phyloP scores from a whole-genome alignment of 2,888 invertebrate species.

The Thumatha senex region DNA sequence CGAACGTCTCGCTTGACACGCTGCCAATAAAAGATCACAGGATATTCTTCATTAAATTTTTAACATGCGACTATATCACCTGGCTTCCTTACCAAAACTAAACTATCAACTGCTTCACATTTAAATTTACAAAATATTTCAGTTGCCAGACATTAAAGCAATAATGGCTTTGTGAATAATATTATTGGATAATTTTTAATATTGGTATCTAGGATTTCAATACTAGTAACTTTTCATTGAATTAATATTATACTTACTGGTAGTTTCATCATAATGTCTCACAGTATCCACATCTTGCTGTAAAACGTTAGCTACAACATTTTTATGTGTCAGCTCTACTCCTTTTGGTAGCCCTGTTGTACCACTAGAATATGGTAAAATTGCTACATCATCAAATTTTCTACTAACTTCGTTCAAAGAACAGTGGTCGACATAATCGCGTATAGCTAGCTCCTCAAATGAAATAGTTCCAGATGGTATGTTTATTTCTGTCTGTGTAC shows the following conservation, averaged over 20 bases:
- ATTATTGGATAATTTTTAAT: too few species aligned
- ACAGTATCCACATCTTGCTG: conserved; percentile 52
- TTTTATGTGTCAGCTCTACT: conserved; percentile 85
- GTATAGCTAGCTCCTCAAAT: conserved; percentile 82
- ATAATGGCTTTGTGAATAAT: too few species aligned
- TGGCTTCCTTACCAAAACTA: too few species aligned
- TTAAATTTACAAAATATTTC: too few species aligned
- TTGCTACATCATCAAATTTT: conserved; percentile 80
- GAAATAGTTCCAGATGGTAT: conserved; percentile 81
- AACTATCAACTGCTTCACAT: too few species aligned
- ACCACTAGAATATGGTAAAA: conserved; percentile 92
- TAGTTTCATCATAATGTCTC: conserved; percentile 54
- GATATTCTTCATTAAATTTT: too few species aligned
- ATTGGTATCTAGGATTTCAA: too few species aligned
- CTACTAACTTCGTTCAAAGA: conserved; percentile 63
- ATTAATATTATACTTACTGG: conserved; percentile 48
- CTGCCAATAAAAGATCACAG: too few species aligned
- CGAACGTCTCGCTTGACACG: too few species aligned
- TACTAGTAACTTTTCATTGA: too few species aligned
- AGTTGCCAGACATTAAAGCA: too few species aligned
- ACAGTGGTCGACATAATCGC: conserved; percentile 72
- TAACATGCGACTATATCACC: too few species aligned
- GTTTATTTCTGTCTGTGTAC: conserved; percentile 16
- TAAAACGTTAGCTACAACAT: conserved; percentile 73
- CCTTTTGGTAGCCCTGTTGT: conserved; percentile 93